Conservation (phyloP, 2,113 vertebrate species). For the Cinclus cinclus region DNA sequence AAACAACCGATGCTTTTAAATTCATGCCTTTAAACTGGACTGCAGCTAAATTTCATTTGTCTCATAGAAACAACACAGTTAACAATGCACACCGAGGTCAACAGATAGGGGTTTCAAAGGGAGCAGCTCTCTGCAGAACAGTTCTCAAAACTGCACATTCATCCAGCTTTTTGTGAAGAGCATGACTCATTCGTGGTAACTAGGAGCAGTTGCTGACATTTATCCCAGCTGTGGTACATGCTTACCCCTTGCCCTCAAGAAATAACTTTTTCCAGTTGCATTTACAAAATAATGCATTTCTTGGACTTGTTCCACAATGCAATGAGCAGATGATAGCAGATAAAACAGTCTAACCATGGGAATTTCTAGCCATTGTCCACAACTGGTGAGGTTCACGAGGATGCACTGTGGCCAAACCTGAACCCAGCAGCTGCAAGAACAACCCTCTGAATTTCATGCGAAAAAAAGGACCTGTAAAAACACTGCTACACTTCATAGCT, state of each 20-base stretch:
- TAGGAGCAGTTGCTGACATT: conserved; percentile 32
- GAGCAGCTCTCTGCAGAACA: background rate
- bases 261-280: background rate
- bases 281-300: background rate
- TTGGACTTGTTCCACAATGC: background rate
- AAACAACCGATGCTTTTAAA: background rate
- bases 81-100: background rate
- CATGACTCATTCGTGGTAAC: background rate
- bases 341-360: background rate
- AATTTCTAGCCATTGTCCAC: background rate
- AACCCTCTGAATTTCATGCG: background rate
- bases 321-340: background rate
- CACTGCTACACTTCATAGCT: background rate
- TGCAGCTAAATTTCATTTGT: background rate
- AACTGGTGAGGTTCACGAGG: background rate
- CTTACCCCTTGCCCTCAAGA: conserved; percentile 34
- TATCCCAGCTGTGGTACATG: background rate
- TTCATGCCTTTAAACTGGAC: background rate
- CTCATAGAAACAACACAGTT: background rate
- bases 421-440: background rate
- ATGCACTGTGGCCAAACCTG: background rate
- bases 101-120: background rate
- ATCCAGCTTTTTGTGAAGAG: conserved; percentile 1
- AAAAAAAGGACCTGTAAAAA: background rate
- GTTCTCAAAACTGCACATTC: conserved; percentile 19